Evolutionary conservation across 2,888 invertebrate species (phyloP), one percentile per base, ranked within the genome.

Genomic region (Drosophila parthenogenetica): DNA sequence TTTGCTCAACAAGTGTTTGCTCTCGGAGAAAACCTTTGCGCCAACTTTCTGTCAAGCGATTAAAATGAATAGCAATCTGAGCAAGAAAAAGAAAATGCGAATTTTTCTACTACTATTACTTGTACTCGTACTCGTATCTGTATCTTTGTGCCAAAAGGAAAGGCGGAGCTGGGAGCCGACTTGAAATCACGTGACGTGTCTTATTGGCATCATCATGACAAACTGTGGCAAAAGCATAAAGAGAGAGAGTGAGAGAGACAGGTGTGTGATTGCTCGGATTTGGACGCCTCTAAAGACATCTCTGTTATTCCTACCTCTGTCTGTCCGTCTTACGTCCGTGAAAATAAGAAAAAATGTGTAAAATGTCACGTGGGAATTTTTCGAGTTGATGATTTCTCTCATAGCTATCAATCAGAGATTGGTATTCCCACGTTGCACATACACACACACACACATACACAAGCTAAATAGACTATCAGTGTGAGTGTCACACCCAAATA

Each of bases 131-230:
- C 16, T n/a, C 39, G 29, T n/a, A 19, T 11, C 10, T 10, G n/a
- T 35, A 19, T 25, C 42, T 59, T n/a, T 39, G n/a, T 40, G 48
- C 5, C 14, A 55, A 50, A 46, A 16, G 22, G 17, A 43, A 46
- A 49, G 59, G 43, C 40, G 45, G 40, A 64, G 61, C 25, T 32
- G 29, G 19, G 46, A 54, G 55, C 11, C 60, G 51, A 63, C 39
- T 57, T 2, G 5, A 68, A 84, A 77, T 81, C 76, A 73, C 65
- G 76, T 90, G 90, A 88, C 90, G 91, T 90, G 90, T 84, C 88
- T 89, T 90, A 90, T 90, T 91, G 83, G 87, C 90, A 81, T 90
- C 91, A 85, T 89, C 81, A 90, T 68, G 46, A 45, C 29, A 69
- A 73, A 68, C 53, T 50, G 61, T 45, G 39, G 35, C 40, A 42